Base-by-base conservation (phyloP, 2,113 vertebrate species). In the Stigmatopora nigra region DNA sequence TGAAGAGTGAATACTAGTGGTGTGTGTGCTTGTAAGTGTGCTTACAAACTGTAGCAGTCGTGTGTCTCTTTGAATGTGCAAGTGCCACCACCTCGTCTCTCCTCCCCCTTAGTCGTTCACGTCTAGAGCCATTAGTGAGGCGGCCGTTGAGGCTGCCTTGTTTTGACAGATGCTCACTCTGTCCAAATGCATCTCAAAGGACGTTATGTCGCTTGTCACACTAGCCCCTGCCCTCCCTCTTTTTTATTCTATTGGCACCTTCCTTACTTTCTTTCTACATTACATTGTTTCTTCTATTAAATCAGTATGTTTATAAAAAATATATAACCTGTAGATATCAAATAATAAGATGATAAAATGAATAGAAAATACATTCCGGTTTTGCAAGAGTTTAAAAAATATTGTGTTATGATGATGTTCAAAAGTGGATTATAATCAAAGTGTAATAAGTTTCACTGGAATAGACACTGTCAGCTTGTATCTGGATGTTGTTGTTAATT, bases 111-210 rank as follows among this genome's bases (percentile, higher is more conserved):
- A 67, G 74, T 78, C 73, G 72, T 76, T 86, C 83, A 84, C 69
- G 79, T 88, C 87, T 77, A 75, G 63, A 83, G 85, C 89, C 86
- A 89, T 90, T 88, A 90, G 83, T 72, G 82, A 87, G 81, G 82
- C 81, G 75, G 86, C 82, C 82, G 75, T 86, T 84, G 88, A 89
- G 84, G 83, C 87, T 86, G 85, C 83, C 80, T 86, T 88, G 85
- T 90, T 89, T 90, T 91, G 90, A 91, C 90, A 90, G 88, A 89
- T 90, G 86, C 88, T 89, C 87, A 79, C 87, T 88, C 88, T 89
- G 90, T 91, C 90, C 87, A 88, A 89, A 88, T 87, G 87, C 84
- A 89, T 89, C 89, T 90, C 88, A 79, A 85, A 88, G 87, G 85
- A 89, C 79, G 81, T 86, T 89, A 88, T 88, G 87, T 86, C 77